Conservation (phyloP, 2,888 invertebrate genomes). For the Taphrorychus bicolor region DNA sequence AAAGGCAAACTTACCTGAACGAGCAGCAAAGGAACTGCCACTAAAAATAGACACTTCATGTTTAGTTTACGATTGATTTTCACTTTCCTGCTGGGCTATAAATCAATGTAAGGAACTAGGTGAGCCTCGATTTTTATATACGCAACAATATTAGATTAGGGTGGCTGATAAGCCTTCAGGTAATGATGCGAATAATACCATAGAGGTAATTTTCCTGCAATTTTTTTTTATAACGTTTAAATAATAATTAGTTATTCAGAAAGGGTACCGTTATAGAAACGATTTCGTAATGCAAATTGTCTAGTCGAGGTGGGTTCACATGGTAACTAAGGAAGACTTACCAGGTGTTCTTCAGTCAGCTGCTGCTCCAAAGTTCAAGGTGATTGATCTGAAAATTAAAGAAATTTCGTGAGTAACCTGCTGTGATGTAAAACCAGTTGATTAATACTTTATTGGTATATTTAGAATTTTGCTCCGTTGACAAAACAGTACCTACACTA, state of each 20-base stretch:
- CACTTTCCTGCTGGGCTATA: background rate
- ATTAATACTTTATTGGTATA: no score
- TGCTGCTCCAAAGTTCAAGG: no score
- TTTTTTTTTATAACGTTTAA: background rate
- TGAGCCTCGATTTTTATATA: background rate
- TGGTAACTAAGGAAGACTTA: no score
- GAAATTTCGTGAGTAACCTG: no score
- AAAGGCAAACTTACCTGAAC: conserved; percentile 7
- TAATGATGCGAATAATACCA: background rate
- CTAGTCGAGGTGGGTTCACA: no score
- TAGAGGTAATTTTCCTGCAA: background rate
- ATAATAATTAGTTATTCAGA: background rate
- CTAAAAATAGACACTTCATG: conserved; percentile 10
- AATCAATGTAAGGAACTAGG: background rate
- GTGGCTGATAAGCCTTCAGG: background rate
- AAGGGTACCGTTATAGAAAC: background rate
- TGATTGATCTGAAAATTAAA: no score
- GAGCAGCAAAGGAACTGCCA: background rate
- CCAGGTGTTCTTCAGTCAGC: no score
- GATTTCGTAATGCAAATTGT: no score
- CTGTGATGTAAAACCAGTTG: no score
- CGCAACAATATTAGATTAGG: background rate
- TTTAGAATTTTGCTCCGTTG: no score
- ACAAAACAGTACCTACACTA: no score
- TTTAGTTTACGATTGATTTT: background rate